Percentiles rank a stretch among this genome's conserved stretches.
Conservation (phyloP, 1,140 invertebrate species). For the Steinernema khuongi region DNA sequence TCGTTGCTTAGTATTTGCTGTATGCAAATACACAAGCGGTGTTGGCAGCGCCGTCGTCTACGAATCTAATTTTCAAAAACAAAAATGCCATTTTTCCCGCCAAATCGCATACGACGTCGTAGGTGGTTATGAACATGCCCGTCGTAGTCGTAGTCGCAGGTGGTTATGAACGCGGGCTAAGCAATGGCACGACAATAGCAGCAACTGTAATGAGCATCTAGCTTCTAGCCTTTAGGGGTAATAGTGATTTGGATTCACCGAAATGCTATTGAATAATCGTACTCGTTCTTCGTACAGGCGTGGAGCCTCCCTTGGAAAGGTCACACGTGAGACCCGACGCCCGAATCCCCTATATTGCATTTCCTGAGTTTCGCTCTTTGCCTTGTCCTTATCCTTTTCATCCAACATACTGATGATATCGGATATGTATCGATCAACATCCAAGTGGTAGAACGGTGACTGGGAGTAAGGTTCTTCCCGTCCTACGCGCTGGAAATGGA, state of each 20-base stretch:
- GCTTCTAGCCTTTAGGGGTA: neutral
- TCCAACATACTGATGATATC: slow-evolving; percentile 21
- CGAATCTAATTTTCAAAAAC: too few relatives aligned
- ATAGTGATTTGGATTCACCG: slow-evolving; percentile 11
- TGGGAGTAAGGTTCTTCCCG: neutral
- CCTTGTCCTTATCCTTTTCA: neutral
- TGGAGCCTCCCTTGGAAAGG: neutral
- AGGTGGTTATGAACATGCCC: too few relatives aligned
- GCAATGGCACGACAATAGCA: too few relatives aligned
- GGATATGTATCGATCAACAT: slow-evolving; percentile 20
- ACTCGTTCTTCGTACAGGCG: slow-evolving; percentile 6
- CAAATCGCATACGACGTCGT: too few relatives aligned
- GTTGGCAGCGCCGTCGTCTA: too few relatives aligned
- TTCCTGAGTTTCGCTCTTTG: neutral
- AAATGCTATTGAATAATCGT: neutral
- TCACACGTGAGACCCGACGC: neutral
- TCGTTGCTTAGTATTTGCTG: too few relatives aligned
- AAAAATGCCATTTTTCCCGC: too few relatives aligned
- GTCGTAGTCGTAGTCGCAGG: too few relatives aligned
- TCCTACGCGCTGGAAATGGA: slow-evolving; percentile 23
- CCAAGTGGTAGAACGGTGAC: slow-evolving; percentile 17
- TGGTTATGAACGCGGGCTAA: too few relatives aligned
- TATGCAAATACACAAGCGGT: too few relatives aligned
- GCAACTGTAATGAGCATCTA: too few relatives aligned
- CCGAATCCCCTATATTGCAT: neutral